phyloP scores from a whole-genome alignment of 1,140 invertebrate genomes.

The Palaemon carinicauda region DNA sequence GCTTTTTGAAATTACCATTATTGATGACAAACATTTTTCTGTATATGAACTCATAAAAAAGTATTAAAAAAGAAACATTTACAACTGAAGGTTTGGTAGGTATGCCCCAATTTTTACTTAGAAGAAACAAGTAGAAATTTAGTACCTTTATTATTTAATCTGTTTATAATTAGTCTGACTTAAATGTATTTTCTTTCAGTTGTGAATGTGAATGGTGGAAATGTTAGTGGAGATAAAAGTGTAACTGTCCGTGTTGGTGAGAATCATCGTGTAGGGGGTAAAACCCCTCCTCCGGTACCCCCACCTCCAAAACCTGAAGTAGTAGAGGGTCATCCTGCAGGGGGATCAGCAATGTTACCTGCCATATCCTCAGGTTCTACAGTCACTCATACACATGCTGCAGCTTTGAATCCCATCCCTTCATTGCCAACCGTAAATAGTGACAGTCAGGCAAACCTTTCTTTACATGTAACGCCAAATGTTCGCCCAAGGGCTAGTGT shows the following conservation, averaged over 20 bases:
- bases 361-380: conserved; percentile 21
- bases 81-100: background rate
- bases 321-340: conserved; percentile 13
- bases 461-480: conserved; percentile 10
- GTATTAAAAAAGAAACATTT: too few species aligned
- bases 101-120: background rate
- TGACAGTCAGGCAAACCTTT: conserved; percentile 8
- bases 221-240: conserved; percentile 15
- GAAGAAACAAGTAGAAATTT: background rate
- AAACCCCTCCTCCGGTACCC: conserved; percentile 38
- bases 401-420: background rate
- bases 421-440: conserved; percentile 31
- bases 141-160: too few species aligned
- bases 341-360: background rate
- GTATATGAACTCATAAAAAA: too few species aligned
- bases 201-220: conserved; percentile 36
- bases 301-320: conserved; percentile 17
- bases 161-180: background rate
- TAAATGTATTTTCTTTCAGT: conserved; percentile 13
- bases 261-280: conserved; percentile 35
- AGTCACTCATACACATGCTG: conserved; percentile 5
- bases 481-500: conserved; percentile 29
- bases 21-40: too few species aligned
- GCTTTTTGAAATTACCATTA: too few species aligned
- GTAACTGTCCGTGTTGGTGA: conserved; percentile 31